A percentile compares a stretch with the other conserved stretches of the same genome.
These are phyloP conservation scores for Pipistrellus nathusii DNA, from an alignment of 2,797 vertebrate species.

Conservation along the genomic window DNA sequence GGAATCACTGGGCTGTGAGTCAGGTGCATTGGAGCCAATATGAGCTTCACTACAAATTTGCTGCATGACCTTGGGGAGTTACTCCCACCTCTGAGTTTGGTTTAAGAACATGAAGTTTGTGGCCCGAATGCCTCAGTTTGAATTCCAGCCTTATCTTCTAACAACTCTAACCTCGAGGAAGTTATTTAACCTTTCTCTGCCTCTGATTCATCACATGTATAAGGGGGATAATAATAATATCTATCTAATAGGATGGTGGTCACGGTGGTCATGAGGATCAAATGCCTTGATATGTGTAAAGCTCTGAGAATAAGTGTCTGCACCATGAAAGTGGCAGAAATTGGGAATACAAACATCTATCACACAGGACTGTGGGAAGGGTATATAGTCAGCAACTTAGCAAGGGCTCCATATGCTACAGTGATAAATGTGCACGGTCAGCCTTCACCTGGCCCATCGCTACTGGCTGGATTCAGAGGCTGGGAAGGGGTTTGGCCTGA, in stretches of 20 bases:
- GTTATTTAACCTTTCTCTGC: constrained; percentile 16
- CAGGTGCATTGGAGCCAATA: neutral
- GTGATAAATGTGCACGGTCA: neutral
- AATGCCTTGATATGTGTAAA: neutral
- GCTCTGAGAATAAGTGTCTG: neutral
- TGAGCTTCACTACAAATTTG: neutral
- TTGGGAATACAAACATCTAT: neutral
- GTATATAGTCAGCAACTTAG: neutral
- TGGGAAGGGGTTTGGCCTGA: neutral
- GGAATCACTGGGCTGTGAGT: neutral
- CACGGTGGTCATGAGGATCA: neutral
- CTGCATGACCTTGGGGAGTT: neutral
- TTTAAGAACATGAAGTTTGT: constrained; percentile 14
- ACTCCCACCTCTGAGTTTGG: neutral
- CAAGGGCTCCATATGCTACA: neutral
- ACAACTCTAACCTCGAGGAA: neutral
- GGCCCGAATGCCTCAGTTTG: neutral
- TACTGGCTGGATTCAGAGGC: neutral
- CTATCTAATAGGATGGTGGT: neutral
- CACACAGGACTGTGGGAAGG: neutral
- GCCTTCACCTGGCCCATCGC: neutral
- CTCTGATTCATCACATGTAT: constrained; percentile 17
- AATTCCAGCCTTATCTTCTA: neutral
- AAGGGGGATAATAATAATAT: neutral
- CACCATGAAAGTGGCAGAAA: neutral